These are phyloP conservation scores for Natator depressus DNA, from an alignment of 2,113 vertebrate species.

Conservation along the genomic window DNA sequence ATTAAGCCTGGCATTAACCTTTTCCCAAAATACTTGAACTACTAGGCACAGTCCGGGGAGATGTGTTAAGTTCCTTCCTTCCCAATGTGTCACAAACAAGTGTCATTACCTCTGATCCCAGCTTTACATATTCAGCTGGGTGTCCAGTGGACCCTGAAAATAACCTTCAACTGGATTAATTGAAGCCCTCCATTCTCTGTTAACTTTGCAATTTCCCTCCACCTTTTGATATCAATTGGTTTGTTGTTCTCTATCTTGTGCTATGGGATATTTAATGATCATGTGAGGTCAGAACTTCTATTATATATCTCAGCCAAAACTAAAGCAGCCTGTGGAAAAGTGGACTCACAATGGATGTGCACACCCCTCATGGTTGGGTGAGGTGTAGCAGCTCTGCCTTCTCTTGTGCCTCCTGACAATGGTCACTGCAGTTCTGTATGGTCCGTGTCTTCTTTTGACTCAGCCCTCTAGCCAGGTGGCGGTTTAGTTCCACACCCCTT, in stretches of 20 bases:
- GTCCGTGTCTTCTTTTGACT: background rate
- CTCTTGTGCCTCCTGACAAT: background rate
- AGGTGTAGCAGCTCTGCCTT: background rate
- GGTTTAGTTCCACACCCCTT: background rate
- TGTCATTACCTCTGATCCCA: background rate
- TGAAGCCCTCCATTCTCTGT: background rate
- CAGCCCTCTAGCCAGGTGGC: background rate
- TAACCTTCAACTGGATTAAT: background rate
- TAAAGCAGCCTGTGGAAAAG: background rate
- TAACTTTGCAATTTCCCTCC: background rate
- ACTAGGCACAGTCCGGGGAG: background rate
- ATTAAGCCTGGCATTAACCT: fast-evolving
- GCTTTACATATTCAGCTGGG: background rate
- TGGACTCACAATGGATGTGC: background rate
- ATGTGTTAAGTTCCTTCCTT: background rate
- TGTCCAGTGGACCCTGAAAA: background rate
- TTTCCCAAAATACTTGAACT: background rate
- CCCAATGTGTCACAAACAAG: background rate
- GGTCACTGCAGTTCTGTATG: background rate
- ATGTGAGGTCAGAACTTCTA: background rate
- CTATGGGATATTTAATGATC: background rate
- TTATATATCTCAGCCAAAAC: background rate
- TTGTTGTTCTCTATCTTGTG: background rate
- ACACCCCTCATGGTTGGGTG: background rate
- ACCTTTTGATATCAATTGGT: background rate